These are phyloP conservation scores for Sigmodon hispidus DNA, from an alignment of 2,113 vertebrate species.

Conservation along the genomic window DNA sequence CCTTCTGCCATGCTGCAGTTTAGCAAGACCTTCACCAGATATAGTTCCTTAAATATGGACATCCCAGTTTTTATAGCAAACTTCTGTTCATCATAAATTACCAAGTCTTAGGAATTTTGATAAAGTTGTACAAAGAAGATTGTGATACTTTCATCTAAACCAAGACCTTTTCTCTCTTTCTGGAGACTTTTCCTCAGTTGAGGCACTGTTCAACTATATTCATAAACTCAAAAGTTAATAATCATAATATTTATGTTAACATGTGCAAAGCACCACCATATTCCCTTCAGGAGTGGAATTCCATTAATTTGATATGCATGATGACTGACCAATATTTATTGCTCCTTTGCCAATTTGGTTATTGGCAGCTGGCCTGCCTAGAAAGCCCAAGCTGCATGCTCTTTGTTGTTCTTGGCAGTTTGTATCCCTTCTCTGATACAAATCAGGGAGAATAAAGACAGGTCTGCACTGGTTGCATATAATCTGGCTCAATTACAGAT, in stretches of 20 bases:
- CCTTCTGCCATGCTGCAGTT: background rate
- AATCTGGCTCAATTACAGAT: background rate
- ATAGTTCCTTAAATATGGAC: background rate
- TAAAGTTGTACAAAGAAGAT: background rate
- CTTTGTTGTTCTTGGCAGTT: background rate
- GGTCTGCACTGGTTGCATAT: background rate
- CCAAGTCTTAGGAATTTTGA: background rate
- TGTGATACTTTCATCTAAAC: background rate
- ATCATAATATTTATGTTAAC: background rate
- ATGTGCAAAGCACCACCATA: background rate
- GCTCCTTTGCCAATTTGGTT: background rate
- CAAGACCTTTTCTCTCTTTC: background rate
- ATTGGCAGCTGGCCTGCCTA: background rate
- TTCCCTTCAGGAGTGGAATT: slow-evolving; percentile 23
- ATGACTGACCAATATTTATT: background rate
- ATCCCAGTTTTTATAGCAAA: background rate
- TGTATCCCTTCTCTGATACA: background rate
- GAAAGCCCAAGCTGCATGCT: background rate
- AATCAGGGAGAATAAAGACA: background rate
- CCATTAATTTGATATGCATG: background rate
- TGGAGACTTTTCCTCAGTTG: background rate
- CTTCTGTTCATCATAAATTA: background rate
- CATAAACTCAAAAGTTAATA: background rate
- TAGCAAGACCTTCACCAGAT: background rate
- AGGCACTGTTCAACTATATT: background rate